Evolutionary conservation across 2,888 invertebrate genomes (phyloP).

Genomic region (Pterostichus niger): DNA sequence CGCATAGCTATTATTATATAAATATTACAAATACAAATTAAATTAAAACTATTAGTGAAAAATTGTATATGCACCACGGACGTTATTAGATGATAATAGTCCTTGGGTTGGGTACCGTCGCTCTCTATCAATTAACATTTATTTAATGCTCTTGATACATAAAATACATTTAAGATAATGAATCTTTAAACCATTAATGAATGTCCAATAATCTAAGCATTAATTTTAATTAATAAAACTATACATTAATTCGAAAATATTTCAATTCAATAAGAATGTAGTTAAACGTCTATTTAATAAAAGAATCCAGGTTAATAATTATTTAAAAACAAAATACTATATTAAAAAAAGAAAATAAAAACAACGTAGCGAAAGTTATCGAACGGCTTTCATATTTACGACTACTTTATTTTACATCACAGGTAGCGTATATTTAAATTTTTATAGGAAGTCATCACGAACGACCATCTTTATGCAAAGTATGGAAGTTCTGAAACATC

Average conservation of each 20-base stretch:
- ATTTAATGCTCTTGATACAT: no score
- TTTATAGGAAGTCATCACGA: conserved; percentile 53
- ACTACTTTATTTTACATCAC: conserved; percentile 44
- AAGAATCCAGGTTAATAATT: conserved; percentile 2
- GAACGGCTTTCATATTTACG: conserved; percentile 58
- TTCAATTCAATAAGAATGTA: no score
- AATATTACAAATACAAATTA: no score
- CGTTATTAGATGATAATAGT: no score
- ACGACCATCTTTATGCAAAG: conserved; percentile 49
- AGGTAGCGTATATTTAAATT: conserved; percentile 60
- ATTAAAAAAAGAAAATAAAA: conserved; percentile 40
- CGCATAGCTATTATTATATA: no score
- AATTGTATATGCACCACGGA: no score
- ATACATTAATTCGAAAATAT: no score
- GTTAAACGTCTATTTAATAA: background rate
- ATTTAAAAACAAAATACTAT: background rate
- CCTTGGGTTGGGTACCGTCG: no score
- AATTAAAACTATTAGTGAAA: no score
- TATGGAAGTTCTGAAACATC: conserved; percentile 51
- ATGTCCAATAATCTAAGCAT: background rate
- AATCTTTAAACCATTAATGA: no score
- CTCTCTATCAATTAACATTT: no score
- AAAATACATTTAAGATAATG: no score
- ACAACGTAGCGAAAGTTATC: conserved; percentile 45
- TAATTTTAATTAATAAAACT: background rate